These are phyloP conservation scores for Brachyopa scutellaris DNA, from an alignment of 2,888 invertebrate species.

Conservation along the genomic window DNA sequence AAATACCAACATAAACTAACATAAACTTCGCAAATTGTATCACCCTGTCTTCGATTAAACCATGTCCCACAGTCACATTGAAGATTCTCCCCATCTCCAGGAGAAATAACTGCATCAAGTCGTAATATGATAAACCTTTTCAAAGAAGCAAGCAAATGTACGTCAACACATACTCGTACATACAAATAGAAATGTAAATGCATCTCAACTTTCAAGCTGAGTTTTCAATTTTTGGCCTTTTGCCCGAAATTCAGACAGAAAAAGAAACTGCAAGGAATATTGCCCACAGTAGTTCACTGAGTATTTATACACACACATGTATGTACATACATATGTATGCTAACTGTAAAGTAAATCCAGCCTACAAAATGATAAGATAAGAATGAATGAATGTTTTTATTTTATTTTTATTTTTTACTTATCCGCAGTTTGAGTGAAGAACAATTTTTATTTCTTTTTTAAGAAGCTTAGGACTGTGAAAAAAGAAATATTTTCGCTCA, in stretches of 20 bases:
- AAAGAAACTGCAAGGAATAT: slow-evolving; percentile 1
- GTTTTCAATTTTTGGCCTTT: slow-evolving; percentile 38
- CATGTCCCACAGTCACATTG: slow-evolving; percentile 1
- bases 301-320: background rate
- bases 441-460: background rate
- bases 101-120: slow-evolving; percentile 57
- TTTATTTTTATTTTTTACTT: slow-evolving; percentile 39
- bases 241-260: slow-evolving; percentile 46
- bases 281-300: background rate
- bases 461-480: background rate
- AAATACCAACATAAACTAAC: too few relatives aligned
- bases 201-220: slow-evolving; percentile 61
- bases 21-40: background rate
- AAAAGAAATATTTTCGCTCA: background rate
- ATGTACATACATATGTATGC: background rate
- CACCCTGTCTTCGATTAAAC: slow-evolving; percentile 14
- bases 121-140: slow-evolving; percentile 60
- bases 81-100: slow-evolving; percentile 11
- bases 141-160: slow-evolving; percentile 62
- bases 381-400: slow-evolving; percentile 39
- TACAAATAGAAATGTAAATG: too few relatives aligned
- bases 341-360: slow-evolving; percentile 35
- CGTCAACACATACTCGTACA: too few relatives aligned
- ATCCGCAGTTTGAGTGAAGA: slow-evolving; percentile 36
- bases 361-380: slow-evolving; percentile 59